phyloP scores from a whole-genome alignment of 1,140 invertebrate genomes.

The Gryon sp. region DNA sequence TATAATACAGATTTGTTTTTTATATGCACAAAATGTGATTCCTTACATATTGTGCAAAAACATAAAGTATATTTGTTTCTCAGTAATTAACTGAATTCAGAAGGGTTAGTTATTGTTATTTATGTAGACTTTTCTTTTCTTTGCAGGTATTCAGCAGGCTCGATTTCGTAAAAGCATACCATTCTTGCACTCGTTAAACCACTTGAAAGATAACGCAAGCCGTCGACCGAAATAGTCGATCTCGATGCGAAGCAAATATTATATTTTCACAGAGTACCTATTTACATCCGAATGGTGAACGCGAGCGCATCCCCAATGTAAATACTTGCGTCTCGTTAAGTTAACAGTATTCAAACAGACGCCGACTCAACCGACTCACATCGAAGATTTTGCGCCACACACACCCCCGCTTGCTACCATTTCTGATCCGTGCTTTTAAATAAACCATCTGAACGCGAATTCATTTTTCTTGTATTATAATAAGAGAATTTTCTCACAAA shows the following conservation, averaged over 20 bases:
- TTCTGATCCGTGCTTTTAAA: constrained; percentile 46
- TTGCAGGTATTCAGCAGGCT: constrained; percentile 45
- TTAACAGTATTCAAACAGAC: constrained; percentile 68
- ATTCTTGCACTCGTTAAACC: constrained; percentile 59
- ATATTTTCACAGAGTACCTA: constrained; percentile 65
- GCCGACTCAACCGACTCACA: constrained; percentile 57
- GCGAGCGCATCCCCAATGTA: constrained; percentile 65
- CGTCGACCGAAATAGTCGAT: constrained; percentile 64
- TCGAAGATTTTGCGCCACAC: constrained; percentile 62
- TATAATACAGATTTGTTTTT: too few relatives aligned
- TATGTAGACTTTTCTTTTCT: constrained; percentile 40
- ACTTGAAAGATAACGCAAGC: constrained; percentile 60
- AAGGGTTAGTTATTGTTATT: constrained; percentile 55
- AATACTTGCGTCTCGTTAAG: constrained; percentile 69
- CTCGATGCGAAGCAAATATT: constrained; percentile 64
- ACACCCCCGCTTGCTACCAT: constrained; percentile 8
- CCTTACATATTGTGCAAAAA: too few relatives aligned
- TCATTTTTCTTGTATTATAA: constrained; percentile 50
- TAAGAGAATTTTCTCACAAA: constrained; percentile 47
- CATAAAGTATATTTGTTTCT: constrained; percentile 53
- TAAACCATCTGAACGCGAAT: constrained; percentile 48
- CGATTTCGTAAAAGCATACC: constrained; percentile 53
- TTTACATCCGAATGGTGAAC: constrained; percentile 66
- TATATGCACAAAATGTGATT: too few relatives aligned
- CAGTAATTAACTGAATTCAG: constrained; percentile 50